phyloP scores from a whole-genome alignment of 2,113 vertebrate genomes.

The Redunca redunca region DNA sequence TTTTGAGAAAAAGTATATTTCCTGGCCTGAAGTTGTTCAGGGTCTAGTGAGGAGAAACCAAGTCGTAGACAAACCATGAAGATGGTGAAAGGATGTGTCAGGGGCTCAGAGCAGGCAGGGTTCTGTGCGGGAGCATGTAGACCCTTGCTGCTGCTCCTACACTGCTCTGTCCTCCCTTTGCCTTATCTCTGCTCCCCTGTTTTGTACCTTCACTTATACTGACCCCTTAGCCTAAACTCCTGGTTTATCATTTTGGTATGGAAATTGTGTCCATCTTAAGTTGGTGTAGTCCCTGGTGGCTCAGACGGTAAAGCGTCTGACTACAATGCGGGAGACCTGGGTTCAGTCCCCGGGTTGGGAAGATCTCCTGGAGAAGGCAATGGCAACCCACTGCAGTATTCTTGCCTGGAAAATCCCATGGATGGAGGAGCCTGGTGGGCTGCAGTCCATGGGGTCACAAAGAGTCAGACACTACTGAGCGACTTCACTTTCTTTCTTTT shows the following conservation, averaged over 20 bases:
- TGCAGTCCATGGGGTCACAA: not conserved
- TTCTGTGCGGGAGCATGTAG: not conserved
- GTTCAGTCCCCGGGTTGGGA: not conserved
- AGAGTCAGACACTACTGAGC: not conserved
- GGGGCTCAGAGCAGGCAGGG: not conserved
- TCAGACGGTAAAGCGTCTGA: not conserved
- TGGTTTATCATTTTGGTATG: not conserved
- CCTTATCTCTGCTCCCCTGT: not conserved
- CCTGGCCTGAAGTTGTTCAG: not conserved
- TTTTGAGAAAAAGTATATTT: not conserved
- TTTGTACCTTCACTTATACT: not conserved
- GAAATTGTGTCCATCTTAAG: not conserved
- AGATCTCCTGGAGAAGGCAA: not conserved
- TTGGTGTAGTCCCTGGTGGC: not conserved
- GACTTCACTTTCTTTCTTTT: not conserved
- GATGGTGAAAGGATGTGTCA: not conserved
- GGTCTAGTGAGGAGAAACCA: not conserved
- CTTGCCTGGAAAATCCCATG: too few species aligned
- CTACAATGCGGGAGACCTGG: not conserved
- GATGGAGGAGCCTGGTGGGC: not conserved
- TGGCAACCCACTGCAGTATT: not conserved
- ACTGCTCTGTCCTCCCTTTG: not conserved
- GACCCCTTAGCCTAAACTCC: not conserved
- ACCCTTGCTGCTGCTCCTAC: not conserved
- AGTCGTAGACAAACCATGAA: not conserved